Base-by-base conservation (phyloP, 2,797 vertebrate species). In the Pseudochirops cupreus region DNA sequence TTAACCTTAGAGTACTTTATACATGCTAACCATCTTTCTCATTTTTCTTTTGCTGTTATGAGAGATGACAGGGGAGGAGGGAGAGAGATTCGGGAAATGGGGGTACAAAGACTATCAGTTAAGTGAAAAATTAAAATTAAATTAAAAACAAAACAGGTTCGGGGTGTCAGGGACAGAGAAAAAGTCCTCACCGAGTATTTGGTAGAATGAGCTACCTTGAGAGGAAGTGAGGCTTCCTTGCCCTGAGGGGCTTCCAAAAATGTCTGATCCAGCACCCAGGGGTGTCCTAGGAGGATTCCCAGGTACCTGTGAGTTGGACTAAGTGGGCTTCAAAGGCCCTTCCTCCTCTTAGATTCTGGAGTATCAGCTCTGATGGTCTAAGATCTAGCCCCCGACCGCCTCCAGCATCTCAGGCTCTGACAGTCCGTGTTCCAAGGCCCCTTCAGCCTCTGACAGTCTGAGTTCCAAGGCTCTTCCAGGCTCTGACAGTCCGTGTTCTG, bases 311-410 rank as follows among this genome's bases (percentile, higher is more conserved):
- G 5, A 21, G 62, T 2, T 18, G 16, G 62, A 39, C 16, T 6
- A n/a, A 39, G 62, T 74, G n/a, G 59, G 29, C 31, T 33, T 33
- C 14, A 31, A 14, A 31, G 31, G 33, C 59, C 12, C 59, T 5
- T 62, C 31, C 13, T 1, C 31, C 59, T 59, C 31, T 31, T 13
- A 1, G 29, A 62, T 33, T 62, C 59, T 62, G 31, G 59, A 0
- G 31, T 33, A 13, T 4, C 31, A 33, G 31, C 31, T 33, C 59
- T 13, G 31, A 13, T 62, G 12, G 0, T 31, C 59, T 33, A 33
- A 29, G 24, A 11, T 62, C 59, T 5, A 62, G 29, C 11, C 12
- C 58, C 29, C 58, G 0, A 31, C 3, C 1, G 0, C 14, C 4
- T 33, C 31, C 1, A 5, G 12, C 59, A 33, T 62, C 33, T 62